Base-by-base conservation (phyloP, 2,797 vertebrate species). In the Myotis pilosus region DNA sequence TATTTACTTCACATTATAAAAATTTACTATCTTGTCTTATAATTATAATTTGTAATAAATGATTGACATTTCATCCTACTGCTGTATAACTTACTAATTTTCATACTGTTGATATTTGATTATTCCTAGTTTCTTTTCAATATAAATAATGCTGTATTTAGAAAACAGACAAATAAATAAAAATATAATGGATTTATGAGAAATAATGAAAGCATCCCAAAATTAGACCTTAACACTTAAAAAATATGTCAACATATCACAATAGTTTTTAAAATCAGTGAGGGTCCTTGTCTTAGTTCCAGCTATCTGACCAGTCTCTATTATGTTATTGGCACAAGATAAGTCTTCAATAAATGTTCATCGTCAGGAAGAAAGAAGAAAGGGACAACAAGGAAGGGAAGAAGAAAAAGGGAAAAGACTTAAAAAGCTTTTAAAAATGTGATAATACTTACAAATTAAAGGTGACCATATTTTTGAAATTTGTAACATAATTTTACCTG, bases 371-470 rank as follows among this genome's bases (percentile, higher is more conserved):
- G 17, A 83, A 88, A 8, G 10, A 72, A 75, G n/a, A 16, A 75
- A 64, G 15, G 11, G 33, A 41, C 30, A 20, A 16, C 41, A 64
- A n/a, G 13, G 11, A 25, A 2, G 3, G 6, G 30, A 55, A 38
- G n/a, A 62, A 85, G 47, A 22, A 92, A 78, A 55, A 15, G 3
- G 1, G 7, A 15, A 95, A 75, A 68, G n/a, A 41, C 22, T 72
- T 78, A 3, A 9, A 92, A 86, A 62, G 2, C 10, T n/a, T 85
- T 51, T 89, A 7, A 87, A 89, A 81, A 28, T 60, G 4, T 69
- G 10, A 3, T 87, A 90, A 44, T 22, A 75, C 79, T 82, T 94
- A 88, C 4, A 91, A 79, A 78, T 22, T 30, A 60, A 94, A 93
- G 23, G n/a, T 64, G 51, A 36, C 1, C 3, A 62, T 30, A 80